phyloP scores from a whole-genome alignment of 2,113 vertebrate species.

The Serinus canaria region DNA sequence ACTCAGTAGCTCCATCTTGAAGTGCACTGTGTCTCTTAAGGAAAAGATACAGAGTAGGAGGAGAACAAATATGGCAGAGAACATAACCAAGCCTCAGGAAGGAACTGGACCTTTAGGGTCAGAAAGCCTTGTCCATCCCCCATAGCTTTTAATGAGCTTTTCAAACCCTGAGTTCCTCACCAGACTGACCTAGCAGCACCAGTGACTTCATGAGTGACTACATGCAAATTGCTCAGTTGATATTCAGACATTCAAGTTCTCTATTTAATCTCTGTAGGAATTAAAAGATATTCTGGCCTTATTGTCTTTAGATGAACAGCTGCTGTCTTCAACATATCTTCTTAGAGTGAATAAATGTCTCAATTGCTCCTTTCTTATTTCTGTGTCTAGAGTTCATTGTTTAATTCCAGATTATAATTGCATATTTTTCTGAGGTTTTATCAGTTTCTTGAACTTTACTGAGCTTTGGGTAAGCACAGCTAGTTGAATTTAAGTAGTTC shows the following conservation, averaged over 20 bases:
- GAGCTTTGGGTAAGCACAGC: not conserved
- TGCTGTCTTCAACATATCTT: constrained; percentile 1
- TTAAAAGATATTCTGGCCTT: not conserved
- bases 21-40: not conserved
- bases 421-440: constrained; percentile 1
- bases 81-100: not conserved
- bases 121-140: not conserved
- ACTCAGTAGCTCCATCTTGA: not conserved
- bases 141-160: not conserved
- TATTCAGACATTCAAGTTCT: not conserved
- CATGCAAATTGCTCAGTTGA: not conserved
- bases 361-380: not conserved
- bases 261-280: not conserved
- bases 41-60: not conserved
- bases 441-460: not conserved
- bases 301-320: not conserved
- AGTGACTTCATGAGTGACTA: not conserved
- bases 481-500: constrained; percentile 19
- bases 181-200: not conserved
- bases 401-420: constrained; percentile 36
- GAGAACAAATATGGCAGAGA: not conserved
- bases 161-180: not conserved
- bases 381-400: not conserved
- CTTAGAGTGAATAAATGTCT: not conserved
- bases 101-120: not conserved